These are phyloP conservation scores for Euwallacea similis DNA, from an alignment of 1,140 invertebrate species.

Conservation along the genomic window DNA sequence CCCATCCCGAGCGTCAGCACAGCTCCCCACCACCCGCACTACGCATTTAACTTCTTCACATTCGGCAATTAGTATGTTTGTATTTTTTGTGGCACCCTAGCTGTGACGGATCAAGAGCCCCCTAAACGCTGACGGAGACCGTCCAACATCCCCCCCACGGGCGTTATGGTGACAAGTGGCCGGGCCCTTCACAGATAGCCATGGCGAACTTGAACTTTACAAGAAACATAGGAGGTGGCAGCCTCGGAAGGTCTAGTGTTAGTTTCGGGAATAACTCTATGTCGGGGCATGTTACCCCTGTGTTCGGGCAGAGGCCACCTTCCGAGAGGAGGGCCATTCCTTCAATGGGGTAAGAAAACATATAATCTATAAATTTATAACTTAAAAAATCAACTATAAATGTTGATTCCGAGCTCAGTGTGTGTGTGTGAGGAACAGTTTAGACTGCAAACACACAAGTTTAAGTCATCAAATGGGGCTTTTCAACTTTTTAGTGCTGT, in stretches of 20 bases:
- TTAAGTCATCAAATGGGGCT: too few species aligned
- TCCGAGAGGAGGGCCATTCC: slow-evolving; percentile 76
- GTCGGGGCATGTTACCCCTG: slow-evolving; percentile 72
- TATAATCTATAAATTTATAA: too few species aligned
- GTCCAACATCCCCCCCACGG: slow-evolving; percentile 28
- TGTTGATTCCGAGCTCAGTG: too few species aligned
- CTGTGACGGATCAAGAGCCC: slow-evolving; percentile 24
- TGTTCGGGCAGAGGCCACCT: slow-evolving; percentile 77
- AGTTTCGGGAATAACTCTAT: slow-evolving; percentile 62
- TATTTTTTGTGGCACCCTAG: slow-evolving; percentile 48
- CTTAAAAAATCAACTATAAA: too few species aligned
- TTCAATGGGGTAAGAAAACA: slow-evolving; percentile 60
- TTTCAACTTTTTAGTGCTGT: too few species aligned
- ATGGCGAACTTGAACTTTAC: slow-evolving; percentile 60
- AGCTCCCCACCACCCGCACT: slow-evolving; percentile 29
- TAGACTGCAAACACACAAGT: too few species aligned
- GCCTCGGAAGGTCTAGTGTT: slow-evolving; percentile 64
- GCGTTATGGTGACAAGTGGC: slow-evolving; percentile 48
- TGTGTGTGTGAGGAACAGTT: too few species aligned
- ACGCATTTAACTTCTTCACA: slow-evolving; percentile 43
- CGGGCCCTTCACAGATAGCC: slow-evolving; percentile 48
- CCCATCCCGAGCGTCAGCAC: too few species aligned
- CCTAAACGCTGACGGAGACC: neutral
- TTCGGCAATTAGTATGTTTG: slow-evolving; percentile 47
- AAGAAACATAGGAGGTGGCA: slow-evolving; percentile 57